phyloP scores from a whole-genome alignment of 2,113 vertebrate species.

The Himantopus leucocephalus region DNA sequence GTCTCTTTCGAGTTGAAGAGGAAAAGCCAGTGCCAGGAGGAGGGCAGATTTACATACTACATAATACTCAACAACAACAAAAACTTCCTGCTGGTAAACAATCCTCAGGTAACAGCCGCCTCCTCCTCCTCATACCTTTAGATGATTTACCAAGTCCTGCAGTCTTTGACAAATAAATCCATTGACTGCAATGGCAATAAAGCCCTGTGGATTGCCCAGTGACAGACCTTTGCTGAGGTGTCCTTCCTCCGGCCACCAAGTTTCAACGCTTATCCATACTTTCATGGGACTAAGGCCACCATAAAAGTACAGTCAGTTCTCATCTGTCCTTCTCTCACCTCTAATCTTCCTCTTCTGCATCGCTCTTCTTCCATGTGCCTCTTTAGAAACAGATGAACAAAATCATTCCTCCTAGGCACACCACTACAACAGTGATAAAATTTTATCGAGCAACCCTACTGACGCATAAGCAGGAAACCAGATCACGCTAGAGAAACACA shows the following conservation, averaged over 20 bases:
- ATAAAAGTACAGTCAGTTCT: neutral
- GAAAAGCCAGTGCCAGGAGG: neutral
- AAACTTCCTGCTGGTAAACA: neutral
- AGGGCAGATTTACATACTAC: neutral
- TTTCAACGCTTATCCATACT: neutral
- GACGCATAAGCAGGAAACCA: neutral
- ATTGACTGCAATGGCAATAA: neutral
- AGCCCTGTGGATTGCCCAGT: neutral
- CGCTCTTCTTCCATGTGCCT: accelerated
- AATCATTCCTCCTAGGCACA: neutral
- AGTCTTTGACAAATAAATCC: neutral
- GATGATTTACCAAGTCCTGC: neutral
- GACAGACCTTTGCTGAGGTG: neutral
- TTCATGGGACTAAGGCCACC: neutral
- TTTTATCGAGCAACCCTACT: neutral
- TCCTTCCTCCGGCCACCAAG: neutral
- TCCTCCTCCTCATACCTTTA: neutral
- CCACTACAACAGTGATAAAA: neutral
- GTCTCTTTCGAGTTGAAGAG: neutral
- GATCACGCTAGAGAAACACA: neutral
- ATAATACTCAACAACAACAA: neutral
- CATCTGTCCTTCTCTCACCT: neutral
- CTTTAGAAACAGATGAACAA: neutral
- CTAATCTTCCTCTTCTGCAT: neutral
- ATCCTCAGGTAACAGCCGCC: neutral